A percentile compares a stretch with the other conserved stretches of the same genome.
Evolutionary conservation across 2,113 vertebrate species (phyloP).

Genomic region (Hyperopisus bebe): DNA sequence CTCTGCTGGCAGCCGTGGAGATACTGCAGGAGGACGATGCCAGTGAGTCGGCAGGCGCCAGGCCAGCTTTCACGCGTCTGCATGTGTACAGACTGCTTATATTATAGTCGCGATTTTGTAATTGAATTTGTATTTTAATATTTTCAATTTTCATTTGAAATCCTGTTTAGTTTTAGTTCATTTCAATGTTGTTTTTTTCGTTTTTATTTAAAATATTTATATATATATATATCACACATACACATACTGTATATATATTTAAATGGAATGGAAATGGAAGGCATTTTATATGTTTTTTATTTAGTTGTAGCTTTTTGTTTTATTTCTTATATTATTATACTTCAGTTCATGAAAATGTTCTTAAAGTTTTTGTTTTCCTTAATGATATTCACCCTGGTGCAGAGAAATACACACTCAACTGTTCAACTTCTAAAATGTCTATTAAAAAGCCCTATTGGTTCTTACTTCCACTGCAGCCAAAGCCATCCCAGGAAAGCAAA

Average conservation of each 20-base stretch:
- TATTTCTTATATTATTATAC: not conserved
- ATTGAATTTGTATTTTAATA: not conserved
- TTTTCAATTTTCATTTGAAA: not conserved
- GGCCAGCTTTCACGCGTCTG: not conserved
- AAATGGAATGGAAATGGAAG: not conserved
- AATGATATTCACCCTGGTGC: not conserved
- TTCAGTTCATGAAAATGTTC: not conserved
- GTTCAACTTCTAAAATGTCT: not conserved
- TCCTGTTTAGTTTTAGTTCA: not conserved
- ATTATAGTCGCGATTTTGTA: not conserved
- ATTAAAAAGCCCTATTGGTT: not conserved
- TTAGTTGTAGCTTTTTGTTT: not conserved
- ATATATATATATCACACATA: not conserved
- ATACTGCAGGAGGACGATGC: conserved; percentile 92
- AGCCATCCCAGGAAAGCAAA: not conserved
- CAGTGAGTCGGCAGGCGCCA: conserved; percentile 58
- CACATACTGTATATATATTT: too few relatives aligned
- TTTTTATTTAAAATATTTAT: too few relatives aligned
- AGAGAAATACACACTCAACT: not conserved
- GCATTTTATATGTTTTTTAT: not conserved
- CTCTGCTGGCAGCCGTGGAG: conserved; percentile 89
- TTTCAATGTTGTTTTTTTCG: not conserved
- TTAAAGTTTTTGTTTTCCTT: not conserved
- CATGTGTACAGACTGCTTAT: too few relatives aligned
- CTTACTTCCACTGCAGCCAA: not conserved